Base-by-base conservation (phyloP, 2,797 vertebrate genomes). In the Poecilia gillii region DNA sequence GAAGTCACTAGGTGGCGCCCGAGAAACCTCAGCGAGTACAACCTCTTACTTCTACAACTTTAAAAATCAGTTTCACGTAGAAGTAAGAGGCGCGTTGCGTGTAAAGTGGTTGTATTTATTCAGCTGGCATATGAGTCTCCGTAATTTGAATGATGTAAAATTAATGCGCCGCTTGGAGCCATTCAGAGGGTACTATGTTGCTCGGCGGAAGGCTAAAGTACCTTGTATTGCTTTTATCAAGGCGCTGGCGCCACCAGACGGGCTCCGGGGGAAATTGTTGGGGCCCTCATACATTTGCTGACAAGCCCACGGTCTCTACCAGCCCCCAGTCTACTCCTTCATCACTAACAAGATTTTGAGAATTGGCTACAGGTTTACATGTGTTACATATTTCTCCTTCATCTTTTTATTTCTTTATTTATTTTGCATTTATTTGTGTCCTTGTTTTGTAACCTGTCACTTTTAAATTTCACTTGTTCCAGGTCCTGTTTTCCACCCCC, bases 81-180 rank as follows among this genome's bases (percentile, higher is more conserved):
- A 64, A 36, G 18, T 66, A 11, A 64, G 6, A 20, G 18, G 16
- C 8, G 8, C 7, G 41, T 68, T 41, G 36, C 20, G 3, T 11
- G 11, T 3, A 8, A 41, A 12, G 12, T 8, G 13, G 18, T 68
- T 41, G 9, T 20, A 68, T 41, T 68, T 68, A 25, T 41, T 68
- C 23, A 23, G 20, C 36, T 13, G 9, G 1, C 36, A 2, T 25
- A 11, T 1, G 18, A 41, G 36, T 23, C 23, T 41, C 33, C 33
- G 4, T 68, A 25, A 25, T 41, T 23, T 68, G 64, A 41, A 25
- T 68, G 12, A 3, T 25, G 18, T 12, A 25, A 68, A 41, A 68
- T 18, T 0, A 68, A 41, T 25, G 31, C 84, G 85, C 84, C 25
- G 25, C 76, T 70, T 81, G 87, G 81, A 91, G 4, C 25, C 7